Evolutionary conservation across 2,888 invertebrate genomes (phyloP).

Genomic region (Apamea anceps): DNA sequence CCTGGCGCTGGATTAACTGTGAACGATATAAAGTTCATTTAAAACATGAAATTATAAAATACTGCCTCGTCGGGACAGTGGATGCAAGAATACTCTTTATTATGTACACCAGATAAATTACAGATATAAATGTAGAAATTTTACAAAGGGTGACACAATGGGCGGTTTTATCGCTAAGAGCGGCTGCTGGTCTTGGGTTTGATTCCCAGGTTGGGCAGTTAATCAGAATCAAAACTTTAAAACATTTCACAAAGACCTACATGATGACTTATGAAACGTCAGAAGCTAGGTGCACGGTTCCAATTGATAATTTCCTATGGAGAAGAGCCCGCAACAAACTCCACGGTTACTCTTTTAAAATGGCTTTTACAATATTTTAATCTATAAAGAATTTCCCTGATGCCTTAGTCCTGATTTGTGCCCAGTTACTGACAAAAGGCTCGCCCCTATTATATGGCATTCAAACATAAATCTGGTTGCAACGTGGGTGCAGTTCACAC

Average conservation of each 20-base stretch:
- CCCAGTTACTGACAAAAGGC: background rate
- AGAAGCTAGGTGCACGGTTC: background rate
- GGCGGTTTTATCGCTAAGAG: too few relatives aligned
- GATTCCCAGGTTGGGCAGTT: background rate
- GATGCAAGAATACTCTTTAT: background rate
- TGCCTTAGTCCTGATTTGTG: too few relatives aligned
- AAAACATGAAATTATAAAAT: background rate
- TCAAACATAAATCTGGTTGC: too few relatives aligned
- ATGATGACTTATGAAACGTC: background rate
- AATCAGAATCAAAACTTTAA: background rate
- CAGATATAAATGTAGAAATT: too few relatives aligned
- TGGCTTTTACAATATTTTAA: background rate
- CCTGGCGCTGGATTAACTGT: slow-evolving; percentile 78
- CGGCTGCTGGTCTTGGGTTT: background rate
- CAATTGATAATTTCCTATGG: background rate
- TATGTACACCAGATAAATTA: too few relatives aligned
- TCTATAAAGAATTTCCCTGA: background rate
- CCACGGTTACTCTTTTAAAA: background rate
- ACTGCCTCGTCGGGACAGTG: too few relatives aligned
- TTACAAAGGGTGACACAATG: too few relatives aligned
- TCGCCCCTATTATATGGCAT: background rate
- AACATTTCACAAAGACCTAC: background rate
- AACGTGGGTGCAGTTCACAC: background rate
- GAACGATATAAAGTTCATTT: background rate
- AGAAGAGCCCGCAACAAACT: background rate